Conservation (phyloP, 2,888 invertebrate genomes). For the Acronicta psi region DNA sequence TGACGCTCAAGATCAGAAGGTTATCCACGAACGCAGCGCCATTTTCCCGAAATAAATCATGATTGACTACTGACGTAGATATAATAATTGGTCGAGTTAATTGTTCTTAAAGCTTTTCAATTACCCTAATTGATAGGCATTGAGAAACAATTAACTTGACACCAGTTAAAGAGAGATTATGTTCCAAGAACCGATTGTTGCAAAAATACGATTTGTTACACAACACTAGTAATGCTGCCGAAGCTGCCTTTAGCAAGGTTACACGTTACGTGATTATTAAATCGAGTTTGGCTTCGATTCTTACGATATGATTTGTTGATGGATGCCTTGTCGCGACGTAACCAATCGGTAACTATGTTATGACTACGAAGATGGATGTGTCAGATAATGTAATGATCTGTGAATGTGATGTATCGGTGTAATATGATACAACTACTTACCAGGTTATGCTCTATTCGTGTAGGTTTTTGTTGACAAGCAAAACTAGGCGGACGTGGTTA, state of each 20-base stretch:
- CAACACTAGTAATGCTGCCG: constrained; percentile 44
- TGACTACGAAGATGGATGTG: constrained; percentile 48
- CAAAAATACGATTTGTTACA: constrained; percentile 57
- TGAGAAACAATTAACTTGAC: constrained; percentile 27
- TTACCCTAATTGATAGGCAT: constrained; percentile 48
- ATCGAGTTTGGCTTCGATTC: constrained; percentile 64
- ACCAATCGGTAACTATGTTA: constrained; percentile 61
- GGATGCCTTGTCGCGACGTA: constrained; percentile 59
- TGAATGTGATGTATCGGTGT: constrained; percentile 35
- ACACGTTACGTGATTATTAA: constrained; percentile 70
- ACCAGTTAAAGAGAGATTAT: constrained; percentile 18
- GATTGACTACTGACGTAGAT: constrained; percentile 34
- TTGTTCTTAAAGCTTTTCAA: constrained; percentile 46
- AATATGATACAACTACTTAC: constrained; percentile 28
- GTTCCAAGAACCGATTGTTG: constrained; percentile 41
- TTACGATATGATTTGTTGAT: constrained; percentile 63
- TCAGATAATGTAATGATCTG: constrained; percentile 52
- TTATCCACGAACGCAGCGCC: constrained; percentile 38
- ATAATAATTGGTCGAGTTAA: constrained; percentile 31
- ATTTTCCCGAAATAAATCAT: constrained; percentile 44
- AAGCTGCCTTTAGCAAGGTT: constrained; percentile 68
- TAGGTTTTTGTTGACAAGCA: constrained; percentile 18
- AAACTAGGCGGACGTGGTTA: not conserved
- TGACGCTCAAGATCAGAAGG: constrained; percentile 45
- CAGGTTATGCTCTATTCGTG: constrained; percentile 12